Evolutionary conservation across 92 coral and sea anemone genomes (phyloP).

Genomic region (Phenganax stokvisi): DNA sequence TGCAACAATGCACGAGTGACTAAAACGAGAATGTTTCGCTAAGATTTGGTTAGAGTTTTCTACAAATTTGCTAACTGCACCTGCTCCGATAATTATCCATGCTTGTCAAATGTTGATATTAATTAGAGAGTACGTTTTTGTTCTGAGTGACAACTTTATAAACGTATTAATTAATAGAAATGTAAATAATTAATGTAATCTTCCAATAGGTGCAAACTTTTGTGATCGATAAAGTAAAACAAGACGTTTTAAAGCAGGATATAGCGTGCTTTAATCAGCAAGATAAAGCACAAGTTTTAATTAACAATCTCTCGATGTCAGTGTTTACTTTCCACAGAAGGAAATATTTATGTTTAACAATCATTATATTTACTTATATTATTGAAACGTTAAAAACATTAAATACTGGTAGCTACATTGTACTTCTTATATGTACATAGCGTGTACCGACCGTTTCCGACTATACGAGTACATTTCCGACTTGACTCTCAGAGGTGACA

Average conservation of each 20-base stretch:
- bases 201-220: too few species aligned
- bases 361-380: too few species aligned
- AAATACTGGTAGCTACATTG: neutral
- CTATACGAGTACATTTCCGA: conserved; percentile 8
- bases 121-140: neutral
- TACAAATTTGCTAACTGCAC: neutral
- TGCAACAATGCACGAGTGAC: neutral
- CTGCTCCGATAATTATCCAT: neutral
- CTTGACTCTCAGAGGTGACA: conserved; percentile 5
- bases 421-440: neutral
- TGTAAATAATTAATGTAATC: neutral
- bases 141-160: neutral
- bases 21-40: too few species aligned
- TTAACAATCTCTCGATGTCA: too few species aligned
- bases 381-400: neutral
- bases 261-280: too few species aligned
- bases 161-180: neutral
- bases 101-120: neutral
- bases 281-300: too few species aligned
- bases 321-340: too few species aligned
- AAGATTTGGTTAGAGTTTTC: too few species aligned
- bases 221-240: too few species aligned
- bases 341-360: too few species aligned
- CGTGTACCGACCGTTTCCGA: conserved; percentile 13
- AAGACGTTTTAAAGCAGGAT: too few species aligned